Conservation (phyloP, 2,113 vertebrate species). For the Rhagologus leucostigma region DNA sequence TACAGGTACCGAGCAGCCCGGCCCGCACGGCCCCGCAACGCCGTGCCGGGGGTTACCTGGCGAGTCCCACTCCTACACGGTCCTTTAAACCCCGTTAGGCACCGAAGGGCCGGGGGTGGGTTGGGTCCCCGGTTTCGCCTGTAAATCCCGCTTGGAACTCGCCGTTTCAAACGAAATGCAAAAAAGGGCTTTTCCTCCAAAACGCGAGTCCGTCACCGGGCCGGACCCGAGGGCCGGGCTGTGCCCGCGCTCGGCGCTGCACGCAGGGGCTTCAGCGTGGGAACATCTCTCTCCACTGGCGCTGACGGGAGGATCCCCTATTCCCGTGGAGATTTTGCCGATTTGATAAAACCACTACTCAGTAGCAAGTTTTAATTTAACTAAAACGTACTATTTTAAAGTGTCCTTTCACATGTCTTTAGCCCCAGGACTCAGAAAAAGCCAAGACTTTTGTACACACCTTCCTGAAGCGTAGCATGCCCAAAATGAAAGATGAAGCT, state of each 20-base stretch:
- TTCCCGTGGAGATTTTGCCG: fast-evolving
- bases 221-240: neutral
- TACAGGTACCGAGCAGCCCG: conserved; percentile 1
- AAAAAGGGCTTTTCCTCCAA: neutral
- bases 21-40: neutral
- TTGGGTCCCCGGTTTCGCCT: too few species aligned
- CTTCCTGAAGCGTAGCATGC: conserved; percentile 80
- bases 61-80: fast-evolving
- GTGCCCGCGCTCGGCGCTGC: neutral
- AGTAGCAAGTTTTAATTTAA: neutral
- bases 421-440: conserved; percentile 57
- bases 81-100: fast-evolving
- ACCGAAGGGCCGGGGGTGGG: neutral
- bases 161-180: too few species aligned
- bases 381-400: fast-evolving
- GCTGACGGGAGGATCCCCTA: fast-evolving
- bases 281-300: fast-evolving
- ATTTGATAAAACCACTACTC: too few species aligned
- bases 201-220: neutral
- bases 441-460: conserved; percentile 76
- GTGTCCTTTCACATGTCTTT: neutral
- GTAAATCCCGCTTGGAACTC: fast-evolving
- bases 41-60: fast-evolving
- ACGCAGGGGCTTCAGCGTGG: fast-evolving
- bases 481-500: neutral